Evolutionary conservation across 2,888 invertebrate genomes (phyloP).

Genomic region (Apamea sordens): DNA sequence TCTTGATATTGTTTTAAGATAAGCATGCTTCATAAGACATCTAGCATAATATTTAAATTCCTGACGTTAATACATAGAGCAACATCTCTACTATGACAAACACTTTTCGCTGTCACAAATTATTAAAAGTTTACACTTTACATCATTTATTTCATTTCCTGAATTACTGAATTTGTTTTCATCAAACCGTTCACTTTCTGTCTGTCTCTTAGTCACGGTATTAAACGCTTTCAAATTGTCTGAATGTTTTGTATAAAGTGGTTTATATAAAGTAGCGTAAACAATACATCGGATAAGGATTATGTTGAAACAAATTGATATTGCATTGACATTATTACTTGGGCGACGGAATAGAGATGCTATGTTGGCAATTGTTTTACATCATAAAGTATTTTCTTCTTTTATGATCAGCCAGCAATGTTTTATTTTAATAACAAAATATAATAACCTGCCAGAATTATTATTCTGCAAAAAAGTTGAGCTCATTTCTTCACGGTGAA

Average conservation of each 20-base stretch:
- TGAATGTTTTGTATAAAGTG: slow-evolving; percentile 23
- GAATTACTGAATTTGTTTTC: slow-evolving; percentile 50
- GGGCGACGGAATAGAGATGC: background rate
- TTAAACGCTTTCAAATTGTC: slow-evolving; percentile 57
- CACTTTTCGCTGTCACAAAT: slow-evolving; percentile 13
- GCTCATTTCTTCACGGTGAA: background rate
- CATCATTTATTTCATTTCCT: slow-evolving; percentile 48
- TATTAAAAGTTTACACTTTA: slow-evolving; percentile 10
- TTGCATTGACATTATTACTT: slow-evolving; percentile 39
- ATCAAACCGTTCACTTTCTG: slow-evolving; percentile 75
- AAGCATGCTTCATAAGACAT: background rate
- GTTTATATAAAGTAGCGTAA: slow-evolving; percentile 6
- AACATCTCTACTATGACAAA: slow-evolving; percentile 35
- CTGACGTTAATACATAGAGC: background rate
- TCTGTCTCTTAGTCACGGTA: slow-evolving; percentile 74
- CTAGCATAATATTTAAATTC: background rate
- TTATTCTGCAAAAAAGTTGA: background rate
- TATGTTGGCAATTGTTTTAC: background rate
- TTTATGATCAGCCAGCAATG: background rate
- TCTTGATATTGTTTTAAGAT: background rate
- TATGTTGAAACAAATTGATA: slow-evolving; percentile 22
- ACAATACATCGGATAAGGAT: slow-evolving; percentile 18
- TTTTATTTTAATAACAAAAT: no score
- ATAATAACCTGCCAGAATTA: no score
- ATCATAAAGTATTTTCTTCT: background rate